Conservation (phyloP, 2,113 vertebrate genomes). For the Albula goreensis region DNA sequence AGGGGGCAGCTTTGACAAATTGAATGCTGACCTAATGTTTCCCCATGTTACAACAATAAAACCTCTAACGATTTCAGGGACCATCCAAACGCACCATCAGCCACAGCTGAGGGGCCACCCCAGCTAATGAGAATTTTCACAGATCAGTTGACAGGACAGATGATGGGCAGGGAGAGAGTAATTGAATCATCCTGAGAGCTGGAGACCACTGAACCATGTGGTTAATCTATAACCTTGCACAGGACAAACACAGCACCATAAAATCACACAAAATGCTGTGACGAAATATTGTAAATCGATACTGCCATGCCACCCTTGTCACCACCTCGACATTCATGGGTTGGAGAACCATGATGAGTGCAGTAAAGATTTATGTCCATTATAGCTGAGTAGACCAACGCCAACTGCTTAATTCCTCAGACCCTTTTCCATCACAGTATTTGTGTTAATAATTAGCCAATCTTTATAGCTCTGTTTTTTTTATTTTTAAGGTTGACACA, state of each 20-base stretch:
- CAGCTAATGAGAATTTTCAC: background rate
- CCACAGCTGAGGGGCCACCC: background rate
- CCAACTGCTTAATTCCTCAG: too few species aligned
- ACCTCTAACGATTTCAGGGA: background rate
- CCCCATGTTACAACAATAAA: background rate
- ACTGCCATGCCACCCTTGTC: background rate
- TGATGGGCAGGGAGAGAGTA: background rate
- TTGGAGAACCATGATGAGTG: background rate
- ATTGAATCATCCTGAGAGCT: background rate
- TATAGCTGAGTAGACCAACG: background rate
- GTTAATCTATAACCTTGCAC: slow-evolving; percentile 55
- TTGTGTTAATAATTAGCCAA: too few species aligned
- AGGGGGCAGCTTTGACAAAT: background rate
- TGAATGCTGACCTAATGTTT: background rate
- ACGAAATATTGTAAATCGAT: slow-evolving; percentile 12
- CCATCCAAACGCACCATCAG: background rate
- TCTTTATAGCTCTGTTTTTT: too few species aligned
- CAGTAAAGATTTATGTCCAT: background rate
- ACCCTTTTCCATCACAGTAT: too few species aligned
- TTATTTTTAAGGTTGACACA: too few species aligned
- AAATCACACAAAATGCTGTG: background rate
- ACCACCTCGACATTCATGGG: background rate
- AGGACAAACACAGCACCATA: slow-evolving; percentile 25
- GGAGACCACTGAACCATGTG: slow-evolving; percentile 2
- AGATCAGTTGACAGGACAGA: background rate